Base-by-base conservation (phyloP, 2,113 vertebrate species). In the Aramus guarauna region DNA sequence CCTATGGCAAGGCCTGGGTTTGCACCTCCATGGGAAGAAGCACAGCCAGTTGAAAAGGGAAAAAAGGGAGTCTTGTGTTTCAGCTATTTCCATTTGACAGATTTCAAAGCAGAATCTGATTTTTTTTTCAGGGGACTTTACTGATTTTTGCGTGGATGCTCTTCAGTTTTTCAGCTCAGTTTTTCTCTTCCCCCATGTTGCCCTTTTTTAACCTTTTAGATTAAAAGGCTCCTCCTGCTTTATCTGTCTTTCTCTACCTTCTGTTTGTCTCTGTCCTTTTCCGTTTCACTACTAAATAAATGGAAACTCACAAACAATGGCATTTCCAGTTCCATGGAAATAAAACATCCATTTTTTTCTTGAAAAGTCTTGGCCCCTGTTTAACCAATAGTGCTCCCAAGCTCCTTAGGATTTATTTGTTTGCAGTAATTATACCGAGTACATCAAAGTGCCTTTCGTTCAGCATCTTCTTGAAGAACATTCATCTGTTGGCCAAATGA, bases 41-140 rank as follows among this genome's bases (percentile, higher is more conserved):
- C 22, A 66, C 23, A 73, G 27, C 17, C 64, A 63, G 39, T 24
- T 41, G 30, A 36, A 71, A 72, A 27, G 1, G 8, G 15, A 27
- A 27, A 2, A 63, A 81, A 41, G 29, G 6, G 6, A 34, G 9
- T 29, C 36, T 59, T 63, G 15, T 67, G 24, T 43, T 92, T 41
- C 59, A 66, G 36, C 14, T 55, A 1, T 64, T 86, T 19, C 32
- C 32, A 19, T 66, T 5, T 29, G 18, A 64, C 39, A 32, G 23
- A 12, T 86, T 73, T 88, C 79, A 60, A 53, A 81, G 24, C 30
- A 36, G 50, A 32, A 18, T 85, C 60, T 60, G 43, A 62, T 52
- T 5, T 8, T n/a, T n/a, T 66, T 85, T 75, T 69, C 29, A 22
- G 0, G 0, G 27, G 9, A 29, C 0, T 0, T 41, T 76, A 45